A percentile compares a stretch with the other conserved stretches of the same genome.
Evolutionary conservation across 1,140 invertebrate species (phyloP).

Genomic region (Apis cerana): DNA sequence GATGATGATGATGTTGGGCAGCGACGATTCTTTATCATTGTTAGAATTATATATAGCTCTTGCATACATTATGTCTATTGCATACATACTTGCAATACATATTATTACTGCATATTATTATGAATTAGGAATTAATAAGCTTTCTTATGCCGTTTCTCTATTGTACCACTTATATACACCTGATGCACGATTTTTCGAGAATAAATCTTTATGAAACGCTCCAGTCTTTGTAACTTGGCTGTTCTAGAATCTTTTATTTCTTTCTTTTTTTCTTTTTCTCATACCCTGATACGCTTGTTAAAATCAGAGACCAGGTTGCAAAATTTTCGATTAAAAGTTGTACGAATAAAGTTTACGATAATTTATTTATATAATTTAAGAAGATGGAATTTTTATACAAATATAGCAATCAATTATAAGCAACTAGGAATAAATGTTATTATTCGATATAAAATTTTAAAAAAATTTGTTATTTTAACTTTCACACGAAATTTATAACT

Average conservation of each 20-base stretch:
- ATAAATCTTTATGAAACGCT: constrained; percentile 77
- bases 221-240: constrained; percentile 64
- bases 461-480: too few species aligned
- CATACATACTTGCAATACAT: constrained; percentile 39
- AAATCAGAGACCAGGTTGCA: background rate
- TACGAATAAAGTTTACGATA: too few species aligned
- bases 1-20: background rate
- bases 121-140: constrained; percentile 62
- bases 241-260: constrained; percentile 4
- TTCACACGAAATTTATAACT: too few species aligned
- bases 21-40: constrained; percentile 45
- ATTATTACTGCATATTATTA: constrained; percentile 54
- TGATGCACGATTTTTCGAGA: constrained; percentile 76
- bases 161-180: constrained; percentile 75
- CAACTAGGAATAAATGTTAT: too few species aligned
- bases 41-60: constrained; percentile 35
- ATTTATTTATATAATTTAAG: too few species aligned
- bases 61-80: constrained; percentile 10
- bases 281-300: background rate
- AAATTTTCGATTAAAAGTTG: too few species aligned
- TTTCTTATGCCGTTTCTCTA: constrained; percentile 76
- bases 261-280: too few species aligned
- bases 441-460: too few species aligned
- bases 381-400: too few species aligned
- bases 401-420: too few species aligned